Conservation (phyloP, 2,888 invertebrate genomes). For the Platypus cylindrus region DNA sequence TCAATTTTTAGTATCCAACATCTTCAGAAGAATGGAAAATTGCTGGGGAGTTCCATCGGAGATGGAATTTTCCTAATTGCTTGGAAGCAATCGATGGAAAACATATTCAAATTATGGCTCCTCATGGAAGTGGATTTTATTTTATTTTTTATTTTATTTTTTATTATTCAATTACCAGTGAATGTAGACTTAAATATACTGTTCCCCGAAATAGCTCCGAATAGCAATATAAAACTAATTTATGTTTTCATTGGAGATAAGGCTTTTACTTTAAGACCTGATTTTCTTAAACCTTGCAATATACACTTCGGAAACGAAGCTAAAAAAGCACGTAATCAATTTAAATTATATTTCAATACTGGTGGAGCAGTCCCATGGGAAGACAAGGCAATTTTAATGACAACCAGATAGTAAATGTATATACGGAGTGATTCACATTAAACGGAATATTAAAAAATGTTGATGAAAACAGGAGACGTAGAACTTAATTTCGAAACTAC, state of each 20-base stretch:
- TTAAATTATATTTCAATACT: too few relatives aligned
- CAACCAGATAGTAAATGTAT: too few relatives aligned
- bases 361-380: too few relatives aligned
- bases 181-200: constrained; percentile 12
- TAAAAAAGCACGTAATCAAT: too few relatives aligned
- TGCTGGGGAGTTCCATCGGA: constrained; percentile 17
- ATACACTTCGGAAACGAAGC: too few relatives aligned
- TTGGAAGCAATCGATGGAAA: constrained; percentile 21
- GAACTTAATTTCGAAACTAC: too few relatives aligned
- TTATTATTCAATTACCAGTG: too few relatives aligned
- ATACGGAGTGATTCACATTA: too few relatives aligned
- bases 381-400: too few relatives aligned
- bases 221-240: constrained; percentile 5
- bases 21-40: constrained; percentile 17
- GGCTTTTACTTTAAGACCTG: constrained; percentile 16
- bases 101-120: constrained; percentile 19
- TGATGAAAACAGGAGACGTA: too few relatives aligned
- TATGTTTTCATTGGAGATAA: constrained; percentile 20
- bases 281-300: constrained; percentile 17
- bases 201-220: constrained; percentile 6
- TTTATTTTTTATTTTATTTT: too few relatives aligned
- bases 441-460: too few relatives aligned
- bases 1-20: constrained; percentile 17
- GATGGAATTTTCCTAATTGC: constrained; percentile 19
- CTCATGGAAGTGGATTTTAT: constrained; percentile 18